Conservation (phyloP, 2,797 vertebrate species). For the Acanthornis magna region DNA sequence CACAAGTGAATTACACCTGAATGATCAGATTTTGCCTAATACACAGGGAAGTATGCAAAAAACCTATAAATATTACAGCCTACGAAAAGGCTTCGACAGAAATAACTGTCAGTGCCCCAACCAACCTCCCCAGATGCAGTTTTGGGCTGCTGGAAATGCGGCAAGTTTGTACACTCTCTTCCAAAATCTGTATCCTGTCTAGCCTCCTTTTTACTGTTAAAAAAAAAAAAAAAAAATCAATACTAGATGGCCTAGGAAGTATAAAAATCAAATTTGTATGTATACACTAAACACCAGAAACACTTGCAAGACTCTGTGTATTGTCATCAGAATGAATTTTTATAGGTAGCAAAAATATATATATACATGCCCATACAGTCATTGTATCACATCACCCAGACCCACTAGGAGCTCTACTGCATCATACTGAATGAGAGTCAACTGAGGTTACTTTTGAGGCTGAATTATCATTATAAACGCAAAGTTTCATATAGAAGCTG, state of each 20-base stretch:
- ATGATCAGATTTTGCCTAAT: background rate
- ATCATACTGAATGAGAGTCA: background rate
- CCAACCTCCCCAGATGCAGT: background rate
- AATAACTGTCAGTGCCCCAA: background rate
- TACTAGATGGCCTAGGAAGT: background rate
- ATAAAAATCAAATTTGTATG: background rate
- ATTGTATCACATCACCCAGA: background rate
- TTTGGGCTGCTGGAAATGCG: background rate
- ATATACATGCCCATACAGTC: background rate
- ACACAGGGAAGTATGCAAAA: background rate
- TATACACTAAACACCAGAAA: background rate
- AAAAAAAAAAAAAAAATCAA: rapidly evolving
- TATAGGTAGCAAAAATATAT: background rate
- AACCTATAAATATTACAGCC: background rate
- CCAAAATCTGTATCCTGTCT: background rate
- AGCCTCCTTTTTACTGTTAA: background rate
- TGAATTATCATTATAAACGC: constrained; percentile 14
- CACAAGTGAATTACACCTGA: background rate
- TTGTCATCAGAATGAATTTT: background rate
- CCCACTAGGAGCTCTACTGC: background rate
- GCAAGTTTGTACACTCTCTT: background rate
- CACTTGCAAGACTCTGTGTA: background rate
- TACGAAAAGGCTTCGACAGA: background rate
- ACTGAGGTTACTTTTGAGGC: background rate
- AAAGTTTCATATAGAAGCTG: background rate